Evolutionary conservation across 2,888 invertebrate genomes (phyloP).

Genomic region (Piscicola geometra): DNA sequence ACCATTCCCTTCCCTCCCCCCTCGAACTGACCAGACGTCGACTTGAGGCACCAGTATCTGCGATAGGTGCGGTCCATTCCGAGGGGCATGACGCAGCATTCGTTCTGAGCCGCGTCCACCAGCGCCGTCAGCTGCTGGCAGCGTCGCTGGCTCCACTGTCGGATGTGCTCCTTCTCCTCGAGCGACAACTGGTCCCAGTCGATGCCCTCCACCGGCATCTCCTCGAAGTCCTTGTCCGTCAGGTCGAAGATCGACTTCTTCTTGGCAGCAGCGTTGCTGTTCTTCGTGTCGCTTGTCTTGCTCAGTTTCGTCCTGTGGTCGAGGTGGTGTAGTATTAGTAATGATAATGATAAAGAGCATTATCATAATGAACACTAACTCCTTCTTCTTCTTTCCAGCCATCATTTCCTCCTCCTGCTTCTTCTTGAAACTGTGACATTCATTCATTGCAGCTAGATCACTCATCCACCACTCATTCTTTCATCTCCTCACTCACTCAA

Average conservation of each 20-base stretch:
- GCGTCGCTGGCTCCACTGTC: slow-evolving; percentile 29
- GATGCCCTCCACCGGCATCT: slow-evolving; percentile 42
- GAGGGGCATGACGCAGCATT: slow-evolving; percentile 57
- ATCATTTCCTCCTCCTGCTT: slow-evolving; percentile 58
- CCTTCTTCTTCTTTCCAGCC: slow-evolving; percentile 53
- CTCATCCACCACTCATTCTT: not conserved
- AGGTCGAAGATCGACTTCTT: slow-evolving; percentile 31
- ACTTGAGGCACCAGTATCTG: slow-evolving; percentile 74
- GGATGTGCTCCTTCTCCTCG: slow-evolving; percentile 40
- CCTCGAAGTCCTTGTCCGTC: slow-evolving; percentile 39
- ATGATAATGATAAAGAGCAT: not conserved
- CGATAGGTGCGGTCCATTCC: slow-evolving; percentile 79
- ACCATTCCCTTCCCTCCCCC: not conserved
- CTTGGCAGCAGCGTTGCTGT: slow-evolving; percentile 4
- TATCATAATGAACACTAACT: slow-evolving; percentile 41
- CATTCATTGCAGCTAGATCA: not conserved
- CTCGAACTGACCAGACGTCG: slow-evolving; percentile 61
- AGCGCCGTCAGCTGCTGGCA: slow-evolving; percentile 46
- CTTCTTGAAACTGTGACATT: slow-evolving; percentile 58
- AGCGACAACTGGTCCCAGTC: slow-evolving; percentile 43
- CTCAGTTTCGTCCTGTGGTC: not conserved
- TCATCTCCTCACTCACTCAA: not conserved
- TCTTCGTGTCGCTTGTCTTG: not conserved
- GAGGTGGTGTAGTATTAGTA: slow-evolving; percentile 6
- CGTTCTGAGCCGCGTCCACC: slow-evolving; percentile 48